Conservation (phyloP, 2,113 vertebrate species). For the Aptenodytes forsteri region DNA sequence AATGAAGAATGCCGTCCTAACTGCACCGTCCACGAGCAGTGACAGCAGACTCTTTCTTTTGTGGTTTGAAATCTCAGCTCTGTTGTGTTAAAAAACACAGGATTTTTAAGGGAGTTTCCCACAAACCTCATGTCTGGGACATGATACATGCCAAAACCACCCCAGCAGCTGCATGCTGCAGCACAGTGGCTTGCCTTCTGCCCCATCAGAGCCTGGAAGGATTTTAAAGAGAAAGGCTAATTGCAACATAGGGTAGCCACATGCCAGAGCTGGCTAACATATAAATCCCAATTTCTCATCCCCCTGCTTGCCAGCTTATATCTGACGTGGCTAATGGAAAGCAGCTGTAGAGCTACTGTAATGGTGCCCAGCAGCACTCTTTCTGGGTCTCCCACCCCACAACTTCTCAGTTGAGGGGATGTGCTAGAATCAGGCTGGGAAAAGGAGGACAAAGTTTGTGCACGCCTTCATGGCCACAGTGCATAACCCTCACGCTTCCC, state of each 20-base stretch:
- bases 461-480: rapidly evolving
- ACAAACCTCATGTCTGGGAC: background rate
- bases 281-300: background rate
- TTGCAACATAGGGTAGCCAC: background rate
- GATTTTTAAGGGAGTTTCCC: background rate
- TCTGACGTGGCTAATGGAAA: background rate
- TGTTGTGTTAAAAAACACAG: background rate
- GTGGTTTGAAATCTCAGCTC: background rate
- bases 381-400: background rate
- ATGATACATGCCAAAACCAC: background rate
- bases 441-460: background rate
- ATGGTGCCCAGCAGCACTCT: background rate
- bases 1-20: rapidly evolving
- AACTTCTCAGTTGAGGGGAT: background rate
- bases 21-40: background rate
- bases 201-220: background rate
- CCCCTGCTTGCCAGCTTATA: background rate
- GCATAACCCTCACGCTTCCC: rapidly evolving
- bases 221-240: conserved; percentile 11
- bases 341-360: background rate
- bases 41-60: background rate
- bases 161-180: background rate
- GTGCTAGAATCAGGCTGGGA: background rate
- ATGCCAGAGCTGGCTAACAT: background rate
- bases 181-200: background rate